These are phyloP conservation scores for Neomorphus geoffroyi DNA, from an alignment of 2,797 vertebrate species.

Conservation along the genomic window DNA sequence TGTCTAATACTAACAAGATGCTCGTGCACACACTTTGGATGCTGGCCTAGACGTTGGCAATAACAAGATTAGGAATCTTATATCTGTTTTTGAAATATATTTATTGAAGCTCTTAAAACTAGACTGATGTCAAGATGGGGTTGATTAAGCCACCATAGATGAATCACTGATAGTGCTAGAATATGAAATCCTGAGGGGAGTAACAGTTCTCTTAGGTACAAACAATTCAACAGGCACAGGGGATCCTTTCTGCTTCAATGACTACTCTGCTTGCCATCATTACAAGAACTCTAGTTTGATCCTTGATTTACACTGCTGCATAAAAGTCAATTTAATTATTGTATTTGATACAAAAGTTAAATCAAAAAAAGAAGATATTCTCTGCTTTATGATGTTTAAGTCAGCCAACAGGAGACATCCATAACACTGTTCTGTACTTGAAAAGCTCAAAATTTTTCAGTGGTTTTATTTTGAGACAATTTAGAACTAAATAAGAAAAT, in stretches of 20 bases:
- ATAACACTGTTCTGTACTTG: neutral
- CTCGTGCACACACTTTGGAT: neutral
- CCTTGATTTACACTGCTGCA: neutral
- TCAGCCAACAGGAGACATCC: neutral
- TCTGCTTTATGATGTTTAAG: neutral
- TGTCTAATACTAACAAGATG: neutral
- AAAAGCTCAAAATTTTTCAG: neutral
- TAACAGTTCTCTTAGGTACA: neutral
- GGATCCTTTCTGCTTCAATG: neutral
- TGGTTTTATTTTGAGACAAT: neutral
- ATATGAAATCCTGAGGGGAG: neutral
- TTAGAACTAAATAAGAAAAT: neutral
- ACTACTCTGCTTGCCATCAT: neutral
- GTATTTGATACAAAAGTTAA: neutral
- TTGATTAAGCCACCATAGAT: neutral
- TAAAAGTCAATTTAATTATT: neutral
- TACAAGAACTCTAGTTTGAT: neutral
- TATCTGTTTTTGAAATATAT: neutral
- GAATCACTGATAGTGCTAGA: neutral
- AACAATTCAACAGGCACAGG: neutral
- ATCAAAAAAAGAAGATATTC: neutral
- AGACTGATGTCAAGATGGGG: neutral
- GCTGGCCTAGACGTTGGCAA: neutral
- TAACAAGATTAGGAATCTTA: neutral
- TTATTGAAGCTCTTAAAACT: neutral